Evolutionary conservation across 53 echinoderm and acorn worm genomes (phyloP).

Genomic region (Glandiceps talaboti): DNA sequence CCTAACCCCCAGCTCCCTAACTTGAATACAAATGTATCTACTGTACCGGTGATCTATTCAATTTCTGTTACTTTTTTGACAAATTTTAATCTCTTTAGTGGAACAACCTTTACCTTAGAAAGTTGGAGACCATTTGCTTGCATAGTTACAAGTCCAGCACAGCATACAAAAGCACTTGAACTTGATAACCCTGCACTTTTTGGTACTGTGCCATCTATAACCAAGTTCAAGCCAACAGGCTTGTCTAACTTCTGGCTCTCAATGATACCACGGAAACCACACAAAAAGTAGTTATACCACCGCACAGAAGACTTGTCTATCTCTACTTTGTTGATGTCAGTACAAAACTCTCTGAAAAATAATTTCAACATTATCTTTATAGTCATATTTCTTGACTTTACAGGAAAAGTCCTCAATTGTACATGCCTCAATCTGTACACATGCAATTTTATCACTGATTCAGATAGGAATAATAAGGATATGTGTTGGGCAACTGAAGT

Average conservation of each 20-base stretch:
- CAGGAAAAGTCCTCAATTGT: too few relatives aligned
- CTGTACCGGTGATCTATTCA: too few relatives aligned
- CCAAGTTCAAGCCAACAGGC: constrained; percentile 49
- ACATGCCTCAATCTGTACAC: too few relatives aligned
- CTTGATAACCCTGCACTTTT: constrained; percentile 82
- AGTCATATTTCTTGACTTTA: too few relatives aligned
- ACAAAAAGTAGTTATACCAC: constrained; percentile 84
- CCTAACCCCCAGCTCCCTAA: too few relatives aligned
- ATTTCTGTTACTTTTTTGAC: too few relatives aligned
- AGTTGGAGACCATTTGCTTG: constrained; percentile 48
- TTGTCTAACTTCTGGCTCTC: constrained; percentile 35
- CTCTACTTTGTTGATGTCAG: constrained; percentile 22
- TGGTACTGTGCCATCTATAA: constrained; percentile 67
- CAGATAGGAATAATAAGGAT: too few relatives aligned
- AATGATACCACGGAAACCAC: constrained; percentile 66
- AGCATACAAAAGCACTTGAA: constrained; percentile 94
- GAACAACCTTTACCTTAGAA: constrained; percentile 72
- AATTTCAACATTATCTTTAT: background rate
- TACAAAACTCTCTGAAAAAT: constrained; percentile 42
- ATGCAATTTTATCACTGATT: too few relatives aligned
- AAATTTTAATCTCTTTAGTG: too few relatives aligned
- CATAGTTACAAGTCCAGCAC: constrained; percentile 73
- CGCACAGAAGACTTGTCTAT: constrained; percentile 41
- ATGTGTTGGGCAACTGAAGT: too few relatives aligned
- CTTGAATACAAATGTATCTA: too few relatives aligned